Percentiles rank a stretch among this genome's conserved stretches.
phyloP scores from a whole-genome alignment of 2,797 vertebrate genomes.

The Tiaroga cobitis region DNA sequence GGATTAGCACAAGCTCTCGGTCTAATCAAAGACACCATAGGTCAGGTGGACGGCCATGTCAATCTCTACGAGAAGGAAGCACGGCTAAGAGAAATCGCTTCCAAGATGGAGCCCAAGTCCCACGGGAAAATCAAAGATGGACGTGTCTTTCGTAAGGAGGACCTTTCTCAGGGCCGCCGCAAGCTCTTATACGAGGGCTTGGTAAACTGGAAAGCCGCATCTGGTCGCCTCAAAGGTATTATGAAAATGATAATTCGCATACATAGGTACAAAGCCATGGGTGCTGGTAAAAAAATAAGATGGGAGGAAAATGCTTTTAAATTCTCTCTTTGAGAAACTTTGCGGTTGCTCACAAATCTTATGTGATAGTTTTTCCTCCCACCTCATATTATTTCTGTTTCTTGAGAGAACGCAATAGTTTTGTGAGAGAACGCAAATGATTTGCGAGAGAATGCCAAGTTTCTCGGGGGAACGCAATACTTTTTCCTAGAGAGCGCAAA shows the following conservation, averaged over 20 bases:
- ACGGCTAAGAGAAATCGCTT: slow-evolving; percentile 88
- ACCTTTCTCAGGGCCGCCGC: slow-evolving; percentile 79
- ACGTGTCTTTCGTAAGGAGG: slow-evolving; percentile 86
- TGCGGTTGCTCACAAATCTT: background rate
- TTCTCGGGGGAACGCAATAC: no score
- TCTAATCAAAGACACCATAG: slow-evolving; percentile 88
- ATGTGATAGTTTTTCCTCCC: background rate
- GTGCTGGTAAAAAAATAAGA: background rate
- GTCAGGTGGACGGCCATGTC: slow-evolving; percentile 86
- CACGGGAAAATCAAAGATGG: slow-evolving; percentile 89
- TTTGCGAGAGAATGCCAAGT: no score
- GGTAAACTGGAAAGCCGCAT: slow-evolving; percentile 91
- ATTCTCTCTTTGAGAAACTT: background rate
- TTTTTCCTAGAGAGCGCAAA: no score
- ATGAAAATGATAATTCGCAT: no score
- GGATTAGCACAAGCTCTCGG: slow-evolving; percentile 83
- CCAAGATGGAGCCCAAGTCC: slow-evolving; percentile 88
- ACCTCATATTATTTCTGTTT: background rate
- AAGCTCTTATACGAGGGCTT: slow-evolving; percentile 83
- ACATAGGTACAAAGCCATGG: background rate
- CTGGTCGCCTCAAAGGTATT: slow-evolving; percentile 93
- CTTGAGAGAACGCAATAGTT: background rate
- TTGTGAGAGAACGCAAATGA: background rate
- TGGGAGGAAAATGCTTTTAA: background rate
- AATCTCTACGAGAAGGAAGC: slow-evolving; percentile 86